Base-by-base conservation (phyloP, 2,113 vertebrate genomes). In the Spea bombifrons region DNA sequence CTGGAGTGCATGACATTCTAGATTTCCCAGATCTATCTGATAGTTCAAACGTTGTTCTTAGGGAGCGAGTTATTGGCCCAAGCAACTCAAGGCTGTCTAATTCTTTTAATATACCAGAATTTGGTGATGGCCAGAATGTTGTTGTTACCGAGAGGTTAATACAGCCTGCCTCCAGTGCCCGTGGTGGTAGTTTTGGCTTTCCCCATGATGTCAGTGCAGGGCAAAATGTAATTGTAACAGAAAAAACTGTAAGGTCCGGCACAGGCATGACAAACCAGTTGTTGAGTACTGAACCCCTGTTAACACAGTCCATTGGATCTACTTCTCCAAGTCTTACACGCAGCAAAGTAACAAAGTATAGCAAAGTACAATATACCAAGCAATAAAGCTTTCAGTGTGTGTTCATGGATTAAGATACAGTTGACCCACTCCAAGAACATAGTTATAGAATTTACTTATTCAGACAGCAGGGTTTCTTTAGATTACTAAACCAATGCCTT, bases 101-200 rank as follows among this genome's bases (percentile, higher is more conserved):
- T 5, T 85, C 91, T 76, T 79, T 93, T 53, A 92, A 86, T 67
- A 89, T 92, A 74, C 84, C 88, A 0, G 88, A 91, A 80, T 81
- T 92, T 53, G 85, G 88, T 85, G 90, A 93, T 1, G 85, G 87
- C 13, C 91, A 92, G 0, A 93, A 93, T 49, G 89, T 93, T 78
- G 87, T 93, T 7, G 92, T 93, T 53, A 92, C 91, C 0, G 92
- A 93, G 87, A 90, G 91, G 61, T 86, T 92, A 7, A 89, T 92
- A 86, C 84, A 90, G 50, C 91, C 92, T 9, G 8, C 90, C 64
- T 85, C 88, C 0, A 89, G 87, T 10, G 81, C 91, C 53, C 90
- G 89, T 0, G 90, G 89, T 0, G 90, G 90, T 65, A 90, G 87
- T 82, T 86, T 93, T 10, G 91, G 87, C 74, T 86, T 67, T 44